Conservation (phyloP, 2,888 invertebrate genomes). For the Agrotis clavis region DNA sequence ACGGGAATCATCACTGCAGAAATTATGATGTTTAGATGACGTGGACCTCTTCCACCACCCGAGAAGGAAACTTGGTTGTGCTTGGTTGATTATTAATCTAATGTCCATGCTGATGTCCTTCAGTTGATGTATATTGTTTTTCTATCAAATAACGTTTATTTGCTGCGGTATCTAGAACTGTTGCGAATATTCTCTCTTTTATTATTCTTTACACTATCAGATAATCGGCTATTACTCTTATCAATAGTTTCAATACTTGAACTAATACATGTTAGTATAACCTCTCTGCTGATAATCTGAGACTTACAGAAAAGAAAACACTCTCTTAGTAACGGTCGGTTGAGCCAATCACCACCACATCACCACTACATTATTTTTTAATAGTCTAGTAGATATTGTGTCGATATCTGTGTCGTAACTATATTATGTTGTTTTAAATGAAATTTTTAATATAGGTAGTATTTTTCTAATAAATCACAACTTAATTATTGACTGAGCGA, state of each 20-base stretch:
- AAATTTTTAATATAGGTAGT: no score
- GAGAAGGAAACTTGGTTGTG: no score
- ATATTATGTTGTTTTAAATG: no score
- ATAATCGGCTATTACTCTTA: slow-evolving; percentile 39
- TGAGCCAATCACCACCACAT: background rate
- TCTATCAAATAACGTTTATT: background rate
- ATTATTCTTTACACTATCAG: slow-evolving; percentile 24
- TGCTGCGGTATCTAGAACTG: slow-evolving; percentile 1
- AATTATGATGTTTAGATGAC: no score
- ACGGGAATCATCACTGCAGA: no score
- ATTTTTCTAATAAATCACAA: no score
- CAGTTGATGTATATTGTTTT: slow-evolving; percentile 13
- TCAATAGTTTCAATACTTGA: slow-evolving; percentile 35
- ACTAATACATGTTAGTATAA: slow-evolving; percentile 21
- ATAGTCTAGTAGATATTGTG: no score
- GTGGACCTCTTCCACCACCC: no score
- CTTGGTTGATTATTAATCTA: background rate
- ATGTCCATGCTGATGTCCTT: background rate
- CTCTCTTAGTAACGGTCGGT: background rate
- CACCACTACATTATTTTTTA: background rate
- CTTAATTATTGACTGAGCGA: no score
- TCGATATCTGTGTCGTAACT: no score
- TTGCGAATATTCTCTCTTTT: slow-evolving; percentile 6
- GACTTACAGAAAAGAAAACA: slow-evolving; percentile 11
- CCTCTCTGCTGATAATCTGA: slow-evolving; percentile 25